A percentile compares a stretch with the other conserved stretches of the same genome.
These are phyloP conservation scores for Eristalis intricaria DNA, from an alignment of 2,888 invertebrate species.

Conservation along the genomic window DNA sequence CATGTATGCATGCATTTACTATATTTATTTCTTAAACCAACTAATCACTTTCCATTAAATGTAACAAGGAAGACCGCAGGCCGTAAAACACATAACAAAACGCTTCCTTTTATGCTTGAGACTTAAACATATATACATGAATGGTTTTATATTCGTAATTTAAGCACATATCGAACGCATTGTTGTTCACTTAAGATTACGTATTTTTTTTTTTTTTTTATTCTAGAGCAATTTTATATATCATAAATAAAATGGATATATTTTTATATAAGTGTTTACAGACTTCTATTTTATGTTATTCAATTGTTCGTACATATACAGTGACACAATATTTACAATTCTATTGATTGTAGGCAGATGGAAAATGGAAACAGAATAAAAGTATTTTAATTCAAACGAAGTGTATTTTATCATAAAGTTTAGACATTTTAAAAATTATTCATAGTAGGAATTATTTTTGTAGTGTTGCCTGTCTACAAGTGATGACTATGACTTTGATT, in stretches of 20 bases:
- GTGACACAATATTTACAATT: slow-evolving; percentile 45
- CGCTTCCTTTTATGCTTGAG: slow-evolving; percentile 57
- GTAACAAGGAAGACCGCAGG: not conserved
- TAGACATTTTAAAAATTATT: not conserved
- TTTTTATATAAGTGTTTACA: slow-evolving; percentile 40
- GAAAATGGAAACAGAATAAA: slow-evolving; percentile 9
- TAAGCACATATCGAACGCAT: slow-evolving; percentile 22
- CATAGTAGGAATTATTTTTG: not conserved
- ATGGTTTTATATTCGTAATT: slow-evolving; percentile 24
- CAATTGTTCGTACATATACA: slow-evolving; percentile 15
- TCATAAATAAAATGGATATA: slow-evolving; percentile 19
- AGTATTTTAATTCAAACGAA: slow-evolving; percentile 19
- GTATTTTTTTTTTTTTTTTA: slow-evolving; percentile 17
- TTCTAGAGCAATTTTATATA: slow-evolving; percentile 57
- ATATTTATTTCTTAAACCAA: not conserved
- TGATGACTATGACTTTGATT: not conserved
- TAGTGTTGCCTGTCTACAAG: not conserved
- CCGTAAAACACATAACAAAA: slow-evolving; percentile 20
- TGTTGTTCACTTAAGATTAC: slow-evolving; percentile 16
- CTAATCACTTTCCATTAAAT: slow-evolving; percentile 23
- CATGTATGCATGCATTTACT: slow-evolving; percentile 36
- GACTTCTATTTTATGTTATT: slow-evolving; percentile 35
- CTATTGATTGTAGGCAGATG: slow-evolving; percentile 57
- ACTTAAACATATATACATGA: slow-evolving; percentile 46
- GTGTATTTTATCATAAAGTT: slow-evolving; percentile 2